Conservation (phyloP, 1,140 invertebrate genomes). For the Cheumatopsyche charites region DNA sequence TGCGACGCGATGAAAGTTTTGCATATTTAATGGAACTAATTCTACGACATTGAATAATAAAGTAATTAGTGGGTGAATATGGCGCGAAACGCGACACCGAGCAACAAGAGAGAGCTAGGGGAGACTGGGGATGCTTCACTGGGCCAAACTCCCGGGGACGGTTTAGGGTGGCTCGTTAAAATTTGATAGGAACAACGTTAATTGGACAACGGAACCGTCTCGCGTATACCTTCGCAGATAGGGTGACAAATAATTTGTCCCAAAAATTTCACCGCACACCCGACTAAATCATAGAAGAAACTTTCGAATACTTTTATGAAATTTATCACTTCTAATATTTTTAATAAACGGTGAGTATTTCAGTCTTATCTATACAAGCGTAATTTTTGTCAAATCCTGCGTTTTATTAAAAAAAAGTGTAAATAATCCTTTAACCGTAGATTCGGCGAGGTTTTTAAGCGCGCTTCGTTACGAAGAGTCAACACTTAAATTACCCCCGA, state of each 20-base stretch:
- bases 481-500: conserved; percentile 45
- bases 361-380: conserved; percentile 8
- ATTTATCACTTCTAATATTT: too few species aligned
- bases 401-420: conserved; percentile 30
- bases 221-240: conserved; percentile 34
- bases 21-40: conserved; percentile 40
- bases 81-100: conserved; percentile 47
- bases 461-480: conserved; percentile 36
- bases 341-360: neutral
- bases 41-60: conserved; percentile 46
- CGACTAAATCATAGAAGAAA: neutral
- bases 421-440: conserved; percentile 34
- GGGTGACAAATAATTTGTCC: conserved; percentile 36
- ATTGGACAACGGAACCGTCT: conserved; percentile 47
- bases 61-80: conserved; percentile 49
- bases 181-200: conserved; percentile 50
- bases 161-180: conserved; percentile 46
- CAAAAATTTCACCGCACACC: conserved; percentile 7
- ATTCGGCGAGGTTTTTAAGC: neutral
- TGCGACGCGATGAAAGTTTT: conserved; percentile 31
- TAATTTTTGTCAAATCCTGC: conserved; percentile 20
- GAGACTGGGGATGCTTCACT: conserved; percentile 30
- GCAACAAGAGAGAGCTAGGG: conserved; percentile 39
- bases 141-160: conserved; percentile 29
- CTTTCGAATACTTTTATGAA: too few species aligned